Base-by-base conservation (phyloP, 2,888 invertebrate species). In the Hemistola chrysoprasaria region DNA sequence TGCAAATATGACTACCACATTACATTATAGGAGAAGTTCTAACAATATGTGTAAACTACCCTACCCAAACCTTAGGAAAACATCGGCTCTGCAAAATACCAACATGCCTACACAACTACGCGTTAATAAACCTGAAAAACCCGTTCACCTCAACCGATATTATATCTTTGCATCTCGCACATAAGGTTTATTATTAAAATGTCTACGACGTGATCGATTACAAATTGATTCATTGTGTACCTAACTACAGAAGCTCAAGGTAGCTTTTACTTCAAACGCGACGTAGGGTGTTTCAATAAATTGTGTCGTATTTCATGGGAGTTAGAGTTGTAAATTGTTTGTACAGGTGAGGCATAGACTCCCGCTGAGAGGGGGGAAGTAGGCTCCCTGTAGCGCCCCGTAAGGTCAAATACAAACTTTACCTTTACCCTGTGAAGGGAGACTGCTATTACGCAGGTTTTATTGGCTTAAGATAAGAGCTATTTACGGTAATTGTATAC, bases 341-440 rank as follows among this genome's bases (percentile, higher is more conserved):
- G 40, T 46, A 46, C 33, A 29, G 37, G 24, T 27, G 29, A 37
- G 43, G 38, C 38, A 34, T 44, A 39, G 38, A 22, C 20, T 16
- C 22, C 25, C 29, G 33, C 25, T 7, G 27, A 27, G 35, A 10
- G 42, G 35, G 30, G 11, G 42, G 35, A 25, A 8, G 41, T 22
- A 32, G 31, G 9, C 37, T 23, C 33, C 37, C 42, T 8, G 29
- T 52, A 40, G 45, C 37, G 56, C 57, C 54, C 61, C 38, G 50
- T 65, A 65, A 75, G 71, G 73, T 73, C 74, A 63, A 75, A 75
- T 65, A 63, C 66, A 77, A 76, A 79, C 70, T 74, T 60, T 73
- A 63, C 71, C 65, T 67, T 65, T 58, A 59, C 56, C 64, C 62
- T 61, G 44, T 46, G 48, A 49, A 63, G 62, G 62, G 63, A 68